Base-by-base conservation (phyloP, 2,888 invertebrate species). In the Ashinkailepas kermadecensis region DNA sequence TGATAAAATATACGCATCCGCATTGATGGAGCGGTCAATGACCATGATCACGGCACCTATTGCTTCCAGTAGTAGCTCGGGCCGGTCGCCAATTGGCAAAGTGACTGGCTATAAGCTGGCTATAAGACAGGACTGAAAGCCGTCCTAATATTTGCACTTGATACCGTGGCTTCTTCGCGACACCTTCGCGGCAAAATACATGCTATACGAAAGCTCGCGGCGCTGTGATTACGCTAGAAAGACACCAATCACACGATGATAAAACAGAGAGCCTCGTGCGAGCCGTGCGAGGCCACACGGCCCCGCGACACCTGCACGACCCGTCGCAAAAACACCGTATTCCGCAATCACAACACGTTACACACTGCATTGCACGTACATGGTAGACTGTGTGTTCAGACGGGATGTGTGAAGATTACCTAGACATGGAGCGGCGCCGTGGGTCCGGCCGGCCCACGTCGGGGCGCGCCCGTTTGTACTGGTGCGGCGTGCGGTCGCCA, bases 131-230 rank as follows among this genome's bases (percentile, higher is more conserved):
- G 13, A 21, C 15, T 15, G 62, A 15, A 62, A 15, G 21, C 18
- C 21, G 18, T 62, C 18, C 11, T 15, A 59, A 18, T 18, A 62
- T 62, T 62, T 21, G 62, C 62, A 18, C 62, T 15, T 21, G 62
- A 62, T 62, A 8, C 21, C 18, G 15, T 15, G 62, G 18, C 21
- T 62, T 62, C 18, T 18, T 15, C 62, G 62, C 62, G 21, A 15
- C 62, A n/a, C n/a, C 65, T n/a, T 65, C 18, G 23, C 39, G 39
- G 39, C 39, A 65, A 65, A 65, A 65, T 65, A 65, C 23, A 65
- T 65, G 65, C 18, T 23, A 39, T 25, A 70, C 12, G 70, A 70
- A 70, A 70, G 70, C 70, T 70, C 70, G 70, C 70, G 70, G 70
- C 23, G 39, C 21, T 39, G 70, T 39, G 21, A 70, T 39, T 70